A percentile compares a stretch with the other conserved stretches of the same genome.
Evolutionary conservation across 2,888 invertebrate species (phyloP).

Genomic region (Seira ritae): DNA sequence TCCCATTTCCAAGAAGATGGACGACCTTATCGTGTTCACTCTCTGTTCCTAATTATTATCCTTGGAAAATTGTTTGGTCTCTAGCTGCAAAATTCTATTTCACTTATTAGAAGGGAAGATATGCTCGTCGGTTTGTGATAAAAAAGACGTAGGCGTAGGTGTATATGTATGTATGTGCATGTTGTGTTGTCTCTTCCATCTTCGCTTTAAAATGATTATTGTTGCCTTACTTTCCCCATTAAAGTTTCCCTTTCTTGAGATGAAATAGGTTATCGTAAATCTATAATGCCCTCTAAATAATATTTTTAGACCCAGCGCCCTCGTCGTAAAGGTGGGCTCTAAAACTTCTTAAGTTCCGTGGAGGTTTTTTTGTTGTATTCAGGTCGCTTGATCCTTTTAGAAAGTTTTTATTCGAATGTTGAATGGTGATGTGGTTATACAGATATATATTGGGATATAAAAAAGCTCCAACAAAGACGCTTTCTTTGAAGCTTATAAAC

Average conservation of each 20-base stretch:
- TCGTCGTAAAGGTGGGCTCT: background rate
- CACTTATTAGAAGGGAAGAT: slow-evolving; percentile 15
- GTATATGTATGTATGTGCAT: background rate
- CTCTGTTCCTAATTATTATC: slow-evolving; percentile 49
- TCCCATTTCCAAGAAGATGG: slow-evolving; percentile 56
- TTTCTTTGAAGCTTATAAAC: slow-evolving; percentile 47
- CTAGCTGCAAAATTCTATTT: background rate
- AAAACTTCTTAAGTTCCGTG: background rate
- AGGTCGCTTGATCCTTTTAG: slow-evolving; percentile 1
- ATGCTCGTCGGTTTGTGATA: too few relatives aligned
- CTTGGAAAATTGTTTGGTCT: slow-evolving; percentile 34
- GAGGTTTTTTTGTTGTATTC: background rate
- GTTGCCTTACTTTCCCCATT: slow-evolving; percentile 34
- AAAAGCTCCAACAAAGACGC: slow-evolving; percentile 19
- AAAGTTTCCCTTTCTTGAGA: background rate
- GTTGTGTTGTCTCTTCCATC: slow-evolving; percentile 20
- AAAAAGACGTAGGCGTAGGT: background rate
- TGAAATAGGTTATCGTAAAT: background rate
- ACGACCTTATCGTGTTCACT: slow-evolving; percentile 56
- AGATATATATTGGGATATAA: background rate
- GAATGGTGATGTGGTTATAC: background rate
- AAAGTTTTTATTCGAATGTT: background rate
- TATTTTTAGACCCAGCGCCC: background rate
- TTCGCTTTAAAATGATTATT: slow-evolving; percentile 24
- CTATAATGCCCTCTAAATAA: background rate